Percentiles rank a stretch among this genome's conserved stretches.
Conservation (phyloP, 2,797 vertebrate genomes). For the Scyliorhinus canicula region DNA sequence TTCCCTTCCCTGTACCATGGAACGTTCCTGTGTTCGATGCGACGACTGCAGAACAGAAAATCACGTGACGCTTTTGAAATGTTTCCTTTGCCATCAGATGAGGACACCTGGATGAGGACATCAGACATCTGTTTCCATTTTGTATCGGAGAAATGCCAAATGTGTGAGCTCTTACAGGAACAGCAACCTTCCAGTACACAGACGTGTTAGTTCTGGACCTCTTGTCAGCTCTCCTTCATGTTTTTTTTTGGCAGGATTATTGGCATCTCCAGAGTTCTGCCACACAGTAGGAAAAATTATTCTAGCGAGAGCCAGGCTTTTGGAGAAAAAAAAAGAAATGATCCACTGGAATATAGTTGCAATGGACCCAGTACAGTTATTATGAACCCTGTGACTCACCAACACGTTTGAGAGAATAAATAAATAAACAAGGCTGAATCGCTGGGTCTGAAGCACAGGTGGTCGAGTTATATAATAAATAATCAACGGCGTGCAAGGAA, state of each 20-base stretch:
- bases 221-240: constrained; percentile 18
- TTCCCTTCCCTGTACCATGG: background rate
- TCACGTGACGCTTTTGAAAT: background rate
- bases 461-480: constrained; percentile 3
- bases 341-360: background rate
- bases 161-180: constrained; percentile 10
- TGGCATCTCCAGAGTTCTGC: background rate
- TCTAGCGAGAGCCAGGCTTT: background rate
- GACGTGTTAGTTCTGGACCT: constrained; percentile 35
- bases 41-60: background rate
- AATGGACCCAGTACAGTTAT: too few relatives aligned
- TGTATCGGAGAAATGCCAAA: background rate
- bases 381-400: background rate
- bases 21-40: background rate
- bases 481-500: background rate
- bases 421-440: constrained; percentile 18
- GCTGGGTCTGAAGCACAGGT: background rate
- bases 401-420: background rate
- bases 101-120: constrained; percentile 1
- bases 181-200: constrained; percentile 4
- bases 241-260: background rate
- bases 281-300: background rate
- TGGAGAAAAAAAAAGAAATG: background rate
- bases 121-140: constrained; percentile 30
- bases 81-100: background rate